Percentiles rank a stretch among this genome's conserved stretches.
These are phyloP conservation scores for Liasis olivaceus DNA, from an alignment of 2,797 vertebrate species.

Conservation along the genomic window DNA sequence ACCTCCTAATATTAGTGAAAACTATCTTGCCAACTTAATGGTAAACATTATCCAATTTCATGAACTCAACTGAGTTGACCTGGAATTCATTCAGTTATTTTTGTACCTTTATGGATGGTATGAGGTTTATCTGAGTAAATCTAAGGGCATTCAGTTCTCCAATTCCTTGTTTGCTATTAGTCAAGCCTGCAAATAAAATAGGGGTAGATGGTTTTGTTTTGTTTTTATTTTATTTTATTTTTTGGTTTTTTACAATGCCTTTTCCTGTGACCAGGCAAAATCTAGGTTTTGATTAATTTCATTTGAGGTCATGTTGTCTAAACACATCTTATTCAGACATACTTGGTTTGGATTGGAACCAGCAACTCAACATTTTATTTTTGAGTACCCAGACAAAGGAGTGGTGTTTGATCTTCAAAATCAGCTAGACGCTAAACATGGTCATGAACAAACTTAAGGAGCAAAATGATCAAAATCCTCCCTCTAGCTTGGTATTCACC, in stretches of 20 bases:
- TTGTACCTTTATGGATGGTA: not conserved
- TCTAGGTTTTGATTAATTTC: slow-evolving; percentile 14
- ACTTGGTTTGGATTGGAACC: slow-evolving; percentile 13
- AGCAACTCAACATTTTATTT: slow-evolving; percentile 33
- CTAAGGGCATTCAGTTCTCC: not conserved
- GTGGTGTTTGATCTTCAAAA: slow-evolving; percentile 61
- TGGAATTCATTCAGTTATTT: not conserved
- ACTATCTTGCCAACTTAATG: not conserved
- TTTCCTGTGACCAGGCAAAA: slow-evolving; percentile 33
- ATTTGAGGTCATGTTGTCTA: slow-evolving; percentile 15
- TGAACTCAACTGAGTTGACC: not conserved
- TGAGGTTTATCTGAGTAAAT: not conserved
- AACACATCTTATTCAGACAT: slow-evolving; percentile 36
- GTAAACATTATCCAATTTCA: not conserved
- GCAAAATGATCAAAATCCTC: slow-evolving; percentile 57
- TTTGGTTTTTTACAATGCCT: not conserved
- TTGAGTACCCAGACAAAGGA: slow-evolving; percentile 24
- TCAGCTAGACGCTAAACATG: slow-evolving; percentile 54
- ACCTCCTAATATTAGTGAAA: not conserved
- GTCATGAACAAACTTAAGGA: slow-evolving; percentile 51
- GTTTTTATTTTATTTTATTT: not conserved
- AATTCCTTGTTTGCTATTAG: slow-evolving; percentile 29
- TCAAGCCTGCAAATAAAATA: slow-evolving; percentile 22
- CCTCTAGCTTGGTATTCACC: slow-evolving; percentile 64
- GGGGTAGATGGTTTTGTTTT: not conserved